These are phyloP conservation scores for Cydia pomonella DNA, from an alignment of 1,140 invertebrate genomes.

Conservation along the genomic window DNA sequence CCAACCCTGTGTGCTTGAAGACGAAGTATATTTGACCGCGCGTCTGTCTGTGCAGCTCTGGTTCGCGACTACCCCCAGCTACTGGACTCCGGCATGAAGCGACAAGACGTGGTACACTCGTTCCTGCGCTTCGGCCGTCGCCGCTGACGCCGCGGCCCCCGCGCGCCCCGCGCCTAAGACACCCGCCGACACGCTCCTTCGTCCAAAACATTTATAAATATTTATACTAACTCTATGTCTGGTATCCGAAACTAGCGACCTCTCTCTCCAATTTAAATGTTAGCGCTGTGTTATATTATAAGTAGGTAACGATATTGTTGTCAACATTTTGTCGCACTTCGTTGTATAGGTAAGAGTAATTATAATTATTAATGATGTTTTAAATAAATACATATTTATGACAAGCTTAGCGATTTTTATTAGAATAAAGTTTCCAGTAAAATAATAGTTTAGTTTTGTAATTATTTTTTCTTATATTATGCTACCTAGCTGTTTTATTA, in stretches of 20 bases:
- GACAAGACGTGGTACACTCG: conserved; percentile 90
- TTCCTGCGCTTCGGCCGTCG: conserved; percentile 90
- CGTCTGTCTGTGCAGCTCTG: conserved; percentile 54
- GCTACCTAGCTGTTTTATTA: too few species aligned
- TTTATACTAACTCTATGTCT: conserved; percentile 14
- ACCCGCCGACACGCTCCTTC: conserved; percentile 52
- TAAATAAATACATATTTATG: conserved; percentile 77
- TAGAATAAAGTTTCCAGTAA: conserved; percentile 31
- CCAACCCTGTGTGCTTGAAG: too few species aligned
- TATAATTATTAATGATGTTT: conserved; percentile 69
- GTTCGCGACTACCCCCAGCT: conserved; percentile 77
- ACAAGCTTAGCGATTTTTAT: conserved; percentile 62
- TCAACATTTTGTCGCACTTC: conserved; percentile 68
- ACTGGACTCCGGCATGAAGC: conserved; percentile 85
- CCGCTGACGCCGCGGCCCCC: conserved; percentile 63
- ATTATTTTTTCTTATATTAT: background rate
- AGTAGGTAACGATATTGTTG: conserved; percentile 62
- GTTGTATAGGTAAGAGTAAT: conserved; percentile 66
- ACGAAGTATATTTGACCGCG: too few species aligned
- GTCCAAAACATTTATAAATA: conserved; percentile 71
- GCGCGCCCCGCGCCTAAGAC: conserved; percentile 37
- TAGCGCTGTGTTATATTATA: conserved; percentile 40
- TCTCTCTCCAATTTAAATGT: conserved; percentile 57
- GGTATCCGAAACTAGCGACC: conserved; percentile 47
- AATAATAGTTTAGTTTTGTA: background rate